Evolutionary conservation across 1,140 invertebrate genomes (phyloP).

Genomic region (Sitophilus oryzae): DNA sequence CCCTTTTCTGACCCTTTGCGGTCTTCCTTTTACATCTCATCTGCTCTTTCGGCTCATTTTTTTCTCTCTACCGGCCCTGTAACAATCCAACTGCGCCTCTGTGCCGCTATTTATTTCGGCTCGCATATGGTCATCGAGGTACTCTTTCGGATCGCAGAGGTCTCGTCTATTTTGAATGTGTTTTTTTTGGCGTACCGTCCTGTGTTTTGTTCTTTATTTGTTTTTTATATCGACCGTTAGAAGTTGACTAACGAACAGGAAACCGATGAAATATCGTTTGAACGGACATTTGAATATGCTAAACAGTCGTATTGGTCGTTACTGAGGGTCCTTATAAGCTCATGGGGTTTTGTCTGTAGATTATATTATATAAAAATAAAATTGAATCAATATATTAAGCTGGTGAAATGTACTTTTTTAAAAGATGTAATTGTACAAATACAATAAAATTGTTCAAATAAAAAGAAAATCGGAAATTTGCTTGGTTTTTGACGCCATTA

Average conservation of each 20-base stretch:
- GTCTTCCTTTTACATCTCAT: not conserved
- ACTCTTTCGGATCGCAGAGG: not conserved
- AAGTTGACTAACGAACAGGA: slow-evolving; percentile 3
- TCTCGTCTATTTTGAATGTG: no score
- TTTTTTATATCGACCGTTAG: not conserved
- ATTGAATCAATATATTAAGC: no score
- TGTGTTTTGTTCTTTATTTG: not conserved
- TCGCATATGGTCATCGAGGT: slow-evolving; percentile 1
- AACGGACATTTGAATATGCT: slow-evolving; percentile 1
- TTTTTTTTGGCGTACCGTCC: not conserved
- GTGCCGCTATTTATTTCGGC: no score
- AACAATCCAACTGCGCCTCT: not conserved
- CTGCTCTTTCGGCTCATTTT: slow-evolving; percentile 1
- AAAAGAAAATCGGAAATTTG: no score
- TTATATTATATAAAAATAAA: no score
- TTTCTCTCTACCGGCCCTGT: not conserved
- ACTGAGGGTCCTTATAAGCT: no score
- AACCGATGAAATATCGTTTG: not conserved
- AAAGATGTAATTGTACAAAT: no score
- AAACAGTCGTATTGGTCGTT: no score
- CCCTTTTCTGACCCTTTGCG: slow-evolving; percentile 4
- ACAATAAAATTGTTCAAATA: no score
- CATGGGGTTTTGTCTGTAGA: no score
- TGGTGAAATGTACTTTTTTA: no score
- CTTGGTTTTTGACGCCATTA: no score